Conservation (phyloP, 2,797 vertebrate genomes). For the Capromys pilorides region DNA sequence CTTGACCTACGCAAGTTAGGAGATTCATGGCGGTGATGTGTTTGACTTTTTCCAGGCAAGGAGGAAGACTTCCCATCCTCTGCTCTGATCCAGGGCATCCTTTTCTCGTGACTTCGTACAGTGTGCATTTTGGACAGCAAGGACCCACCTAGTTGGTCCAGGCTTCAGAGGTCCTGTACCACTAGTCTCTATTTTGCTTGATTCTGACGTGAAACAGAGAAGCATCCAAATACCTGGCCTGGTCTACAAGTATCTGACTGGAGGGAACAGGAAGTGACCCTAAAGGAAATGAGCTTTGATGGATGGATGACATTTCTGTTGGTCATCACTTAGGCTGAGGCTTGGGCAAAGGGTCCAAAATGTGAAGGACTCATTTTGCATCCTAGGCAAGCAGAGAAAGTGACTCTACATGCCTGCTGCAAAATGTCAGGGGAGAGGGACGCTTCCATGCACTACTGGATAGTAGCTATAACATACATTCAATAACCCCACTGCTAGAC, state of each 20-base stretch:
- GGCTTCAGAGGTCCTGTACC: not conserved
- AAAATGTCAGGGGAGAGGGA: not conserved
- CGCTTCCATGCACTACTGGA: not conserved
- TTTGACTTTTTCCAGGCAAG: not conserved
- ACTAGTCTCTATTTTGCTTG: not conserved
- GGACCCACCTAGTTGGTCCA: not conserved
- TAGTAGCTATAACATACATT: not conserved
- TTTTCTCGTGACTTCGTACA: not conserved
- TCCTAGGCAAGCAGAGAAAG: not conserved
- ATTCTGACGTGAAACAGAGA: not conserved
- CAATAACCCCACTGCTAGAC: not conserved
- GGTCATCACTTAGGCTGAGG: not conserved
- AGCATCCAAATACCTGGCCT: not conserved
- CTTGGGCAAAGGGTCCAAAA: not conserved
- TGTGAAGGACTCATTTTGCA: not conserved
- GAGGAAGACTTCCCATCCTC: not conserved
- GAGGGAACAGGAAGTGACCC: not conserved
- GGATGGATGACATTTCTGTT: not conserved
- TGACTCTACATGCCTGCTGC: not conserved
- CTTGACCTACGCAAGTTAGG: not conserved
- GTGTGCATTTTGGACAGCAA: not conserved
- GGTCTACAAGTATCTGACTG: too few relatives aligned
- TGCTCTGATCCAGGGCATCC: not conserved
- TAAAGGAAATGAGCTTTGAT: not conserved
- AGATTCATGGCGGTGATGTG: not conserved